Conservation (phyloP, 2,888 invertebrate species). For the Amiota mariae region DNA sequence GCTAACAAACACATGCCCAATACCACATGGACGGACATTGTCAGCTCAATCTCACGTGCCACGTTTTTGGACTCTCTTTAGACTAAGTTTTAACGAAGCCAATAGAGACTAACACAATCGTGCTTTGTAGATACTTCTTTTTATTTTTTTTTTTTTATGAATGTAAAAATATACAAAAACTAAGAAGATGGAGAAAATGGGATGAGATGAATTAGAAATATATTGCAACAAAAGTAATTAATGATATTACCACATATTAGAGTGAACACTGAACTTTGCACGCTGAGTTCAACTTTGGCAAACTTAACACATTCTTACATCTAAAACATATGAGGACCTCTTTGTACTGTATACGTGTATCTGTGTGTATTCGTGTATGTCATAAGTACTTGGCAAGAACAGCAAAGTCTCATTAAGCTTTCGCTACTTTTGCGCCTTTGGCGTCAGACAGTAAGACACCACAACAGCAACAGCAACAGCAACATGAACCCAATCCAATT, state of each 20-base stretch:
- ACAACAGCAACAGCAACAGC: not conserved
- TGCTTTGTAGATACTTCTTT: not conserved
- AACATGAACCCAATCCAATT: not conserved
- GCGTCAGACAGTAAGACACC: not conserved
- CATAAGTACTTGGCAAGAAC: conserved; percentile 16
- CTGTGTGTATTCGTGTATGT: not conserved
- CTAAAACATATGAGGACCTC: not conserved
- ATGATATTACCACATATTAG: conserved; percentile 27
- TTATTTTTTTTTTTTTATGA: not conserved
- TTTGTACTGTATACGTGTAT: not conserved
- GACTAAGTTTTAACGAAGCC: conserved; percentile 15
- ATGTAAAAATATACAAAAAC: not conserved
- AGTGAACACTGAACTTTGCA: not conserved
- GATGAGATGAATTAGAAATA: conserved; percentile 9
- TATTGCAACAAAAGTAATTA: conserved; percentile 28
- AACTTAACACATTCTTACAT: too few relatives aligned
- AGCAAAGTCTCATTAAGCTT: conserved; percentile 28
- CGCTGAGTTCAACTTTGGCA: not conserved
- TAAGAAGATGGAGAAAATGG: not conserved
- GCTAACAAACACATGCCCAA: conserved; percentile 1
- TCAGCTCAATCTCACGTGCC: not conserved
- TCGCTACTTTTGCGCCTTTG: conserved; percentile 7
- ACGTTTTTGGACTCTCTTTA: not conserved
- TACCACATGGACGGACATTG: not conserved
- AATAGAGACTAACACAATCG: conserved; percentile 17